Evolutionary conservation across 2,797 vertebrate genomes (phyloP), one percentile per base, ranked within the genome.

Genomic region (Lycodopsis pacificus): DNA sequence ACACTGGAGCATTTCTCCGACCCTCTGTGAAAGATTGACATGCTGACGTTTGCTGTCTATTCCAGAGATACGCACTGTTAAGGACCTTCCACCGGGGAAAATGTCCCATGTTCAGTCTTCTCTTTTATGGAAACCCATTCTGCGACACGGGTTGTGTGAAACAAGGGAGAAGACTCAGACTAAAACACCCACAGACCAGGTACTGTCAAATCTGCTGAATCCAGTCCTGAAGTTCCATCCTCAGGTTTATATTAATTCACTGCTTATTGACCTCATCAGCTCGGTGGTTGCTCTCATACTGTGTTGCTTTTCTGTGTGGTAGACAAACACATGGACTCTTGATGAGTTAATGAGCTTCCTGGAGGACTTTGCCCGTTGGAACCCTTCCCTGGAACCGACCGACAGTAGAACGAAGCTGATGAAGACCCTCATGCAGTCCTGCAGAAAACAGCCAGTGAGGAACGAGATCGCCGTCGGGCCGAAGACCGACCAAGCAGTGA

Each of bases 401-500:
- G 96, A 97, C 92, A 93, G 94, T 76, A 95, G 95, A 90, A 93
- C 95, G 58, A 97, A 98, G 86, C 94, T 98, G 87, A 96, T 97
- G 97, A 96, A 92, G 93, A 95, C 94, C 88, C 88, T 99, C 81
- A 92, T 88, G 93, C 95, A 96, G 92, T 95, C 95, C 82, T 97
- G 96, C 94, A 97, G 95, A 95, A 98, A 97, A 89, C 97, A 97
- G 91, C 92, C 93, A 74, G 80, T 95, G 91, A 97, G 97, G 93
- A 97, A 96, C 69, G 97, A 99, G 94, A 94, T 97, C 75, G 95
- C 96, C 66, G 83, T 94, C 54, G 97, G 98, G 89, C 94, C 96
- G 76, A 96, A 96, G 94, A 95, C 97, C 65, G 98, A 99, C 93
- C 97, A 97, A 94, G 98, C 98, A 88, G 97, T 99, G 87, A 99